Evolutionary conservation across 2,888 invertebrate species (phyloP), one percentile per base, ranked within the genome.

Genomic region (Eupeodes luniger): DNA sequence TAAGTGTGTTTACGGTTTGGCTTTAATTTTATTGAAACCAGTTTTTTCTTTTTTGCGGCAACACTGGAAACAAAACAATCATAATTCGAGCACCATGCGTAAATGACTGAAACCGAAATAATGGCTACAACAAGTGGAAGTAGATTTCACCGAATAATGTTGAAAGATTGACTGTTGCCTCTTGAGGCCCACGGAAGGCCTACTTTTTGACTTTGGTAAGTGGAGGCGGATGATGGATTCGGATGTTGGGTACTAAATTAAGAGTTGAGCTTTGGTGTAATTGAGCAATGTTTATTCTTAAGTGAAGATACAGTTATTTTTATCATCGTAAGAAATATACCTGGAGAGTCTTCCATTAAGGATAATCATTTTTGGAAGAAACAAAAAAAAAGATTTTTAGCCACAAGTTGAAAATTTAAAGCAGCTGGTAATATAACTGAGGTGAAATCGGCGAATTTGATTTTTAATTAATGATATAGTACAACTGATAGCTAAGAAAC

Each of bases 61-160:
- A 59, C 44, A 78, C 59, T 66, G 47, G 16, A 61, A 57, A 53
- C 61, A 67, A 44, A 61, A 14, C 12, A 12, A 36, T 27, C 49
- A 44, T 61, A 19, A 69, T 70, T 9, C 40, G 40, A 40, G 5
- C 40, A 40, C 40, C 9, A n/a, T 34, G 47, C 61, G 53, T 40
- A 67, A 34, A n/a, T 81, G 19, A 44, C 44, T 62, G 44, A 16
- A 62, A 16, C 49, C 9, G 12, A 19, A 62, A 40, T 27, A 27
- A 44, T 44, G 27, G 44, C 27, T 49, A 27, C 5, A 40, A 14
- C 61, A 74, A 78, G 53, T 74, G 78, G 72, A 78, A 83, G 72
- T 61, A 44, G 66, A 67, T 44, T 62, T 40, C n/a, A 67, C 64
- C 64, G 11, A 49, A 72, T 27, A 44, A 51, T 44, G 69, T 34